These are phyloP conservation scores for Euura lappo DNA, from an alignment of 1,140 invertebrate species.

Conservation along the genomic window DNA sequence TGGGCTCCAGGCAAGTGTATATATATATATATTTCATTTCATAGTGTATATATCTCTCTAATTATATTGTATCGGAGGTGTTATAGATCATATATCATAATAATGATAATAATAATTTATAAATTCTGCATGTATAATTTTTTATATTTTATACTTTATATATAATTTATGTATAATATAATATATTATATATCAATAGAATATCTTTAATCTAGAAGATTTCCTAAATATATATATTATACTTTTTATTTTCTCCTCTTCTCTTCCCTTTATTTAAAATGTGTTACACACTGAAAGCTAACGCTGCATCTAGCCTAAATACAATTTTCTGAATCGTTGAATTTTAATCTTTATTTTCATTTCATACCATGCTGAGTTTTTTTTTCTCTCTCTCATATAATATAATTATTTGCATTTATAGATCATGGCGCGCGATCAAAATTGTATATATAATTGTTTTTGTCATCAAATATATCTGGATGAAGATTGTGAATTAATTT, in stretches of 20 bases:
- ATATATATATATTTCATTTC: no score
- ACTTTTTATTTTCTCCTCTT: constrained; percentile 42
- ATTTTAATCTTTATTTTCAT: neutral
- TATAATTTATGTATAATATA: constrained; percentile 17
- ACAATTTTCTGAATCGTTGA: constrained; percentile 19
- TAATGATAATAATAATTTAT: constrained; percentile 56
- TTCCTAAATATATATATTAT: constrained; percentile 33
- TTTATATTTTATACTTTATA: constrained; percentile 45
- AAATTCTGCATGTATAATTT: constrained; percentile 55
- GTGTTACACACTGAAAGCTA: constrained; percentile 51
- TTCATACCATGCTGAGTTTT: neutral
- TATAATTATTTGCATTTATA: neutral
- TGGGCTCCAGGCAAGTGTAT: constrained; percentile 54
- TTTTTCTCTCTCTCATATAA: neutral
- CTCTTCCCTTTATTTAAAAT: constrained; percentile 31
- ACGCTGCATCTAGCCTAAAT: constrained; percentile 26
- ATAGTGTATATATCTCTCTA: constrained; percentile 11
- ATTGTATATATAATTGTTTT: no score
- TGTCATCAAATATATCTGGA: neutral
- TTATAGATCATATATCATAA: constrained; percentile 41
- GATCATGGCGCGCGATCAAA: no score
- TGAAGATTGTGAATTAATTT: neutral
- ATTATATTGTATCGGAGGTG: constrained; percentile 21
- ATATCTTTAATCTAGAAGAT: constrained; percentile 37
- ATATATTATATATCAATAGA: constrained; percentile 56